A percentile compares a stretch with the other conserved stretches of the same genome.
Conservation (phyloP, 2,888 invertebrate species). For the Helobdella robusta region DNA sequence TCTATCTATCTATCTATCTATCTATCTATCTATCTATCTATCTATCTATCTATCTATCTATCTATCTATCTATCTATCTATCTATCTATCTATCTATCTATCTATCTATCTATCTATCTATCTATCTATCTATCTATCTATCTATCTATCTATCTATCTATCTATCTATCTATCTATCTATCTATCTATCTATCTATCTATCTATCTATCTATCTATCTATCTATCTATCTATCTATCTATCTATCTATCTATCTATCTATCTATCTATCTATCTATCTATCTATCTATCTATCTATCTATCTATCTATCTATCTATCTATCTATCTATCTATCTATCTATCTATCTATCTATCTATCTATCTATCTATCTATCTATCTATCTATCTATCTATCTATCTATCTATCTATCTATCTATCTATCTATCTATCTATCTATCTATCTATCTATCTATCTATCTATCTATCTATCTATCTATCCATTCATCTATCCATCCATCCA, state of each 20-base stretch:
- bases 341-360: constrained; percentile 2
- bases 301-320: constrained; percentile 2
- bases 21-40: constrained; percentile 2
- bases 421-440: constrained; percentile 2
- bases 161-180: constrained; percentile 2
- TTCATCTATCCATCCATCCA: constrained; percentile 2
- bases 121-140: constrained; percentile 2
- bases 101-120: constrained; percentile 2
- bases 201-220: constrained; percentile 2
- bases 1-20: constrained; percentile 2
- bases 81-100: constrained; percentile 2
- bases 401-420: constrained; percentile 2
- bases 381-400: constrained; percentile 2
- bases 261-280: constrained; percentile 2
- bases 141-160: constrained; percentile 2
- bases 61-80: constrained; percentile 2
- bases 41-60: constrained; percentile 2
- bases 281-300: constrained; percentile 2
- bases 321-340: constrained; percentile 2
- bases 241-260: constrained; percentile 2
- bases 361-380: constrained; percentile 2
- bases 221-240: constrained; percentile 2
- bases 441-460: constrained; percentile 2
- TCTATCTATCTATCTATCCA: constrained; percentile 2
- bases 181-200: constrained; percentile 2